These are phyloP conservation scores for Lasioglossum villosulum DNA, from an alignment of 2,888 invertebrate genomes.

Conservation along the genomic window DNA sequence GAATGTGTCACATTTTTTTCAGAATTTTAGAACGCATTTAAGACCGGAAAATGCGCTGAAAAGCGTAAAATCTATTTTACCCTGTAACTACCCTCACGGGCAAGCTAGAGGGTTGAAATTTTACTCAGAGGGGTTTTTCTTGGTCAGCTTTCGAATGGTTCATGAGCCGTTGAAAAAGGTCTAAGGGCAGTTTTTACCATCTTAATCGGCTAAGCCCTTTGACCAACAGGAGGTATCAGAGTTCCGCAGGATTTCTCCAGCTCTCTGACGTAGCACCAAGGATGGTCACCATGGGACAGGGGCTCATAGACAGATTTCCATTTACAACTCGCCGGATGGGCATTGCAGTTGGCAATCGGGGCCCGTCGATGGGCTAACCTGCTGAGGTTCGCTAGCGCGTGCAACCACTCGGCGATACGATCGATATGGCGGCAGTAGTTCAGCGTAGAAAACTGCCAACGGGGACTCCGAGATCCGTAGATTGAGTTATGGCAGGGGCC, in stretches of 20 bases:
- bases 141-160: no score
- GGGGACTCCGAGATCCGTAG: slow-evolving; percentile 65
- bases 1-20: no score
- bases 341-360: slow-evolving; percentile 63
- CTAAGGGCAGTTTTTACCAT: no score
- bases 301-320: slow-evolving; percentile 67
- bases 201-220: no score
- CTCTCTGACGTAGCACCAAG: slow-evolving; percentile 11
- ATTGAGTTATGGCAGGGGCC: slow-evolving; percentile 77
- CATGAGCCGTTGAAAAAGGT: no score
- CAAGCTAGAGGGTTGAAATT: no score
- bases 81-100: no score
- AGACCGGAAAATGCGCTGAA: no score
- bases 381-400: slow-evolving; percentile 40
- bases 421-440: slow-evolving; percentile 57
- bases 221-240: background rate
- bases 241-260: slow-evolving; percentile 3
- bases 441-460: slow-evolving; percentile 70
- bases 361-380: slow-evolving; percentile 21
- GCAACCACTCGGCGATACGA: slow-evolving; percentile 44
- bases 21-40: no score
- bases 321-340: slow-evolving; percentile 63
- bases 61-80: no score
- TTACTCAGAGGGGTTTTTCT: no score
- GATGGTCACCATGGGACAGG: background rate